phyloP scores from a whole-genome alignment of 2,113 vertebrate genomes.

The Genyomyrus donnyi region DNA sequence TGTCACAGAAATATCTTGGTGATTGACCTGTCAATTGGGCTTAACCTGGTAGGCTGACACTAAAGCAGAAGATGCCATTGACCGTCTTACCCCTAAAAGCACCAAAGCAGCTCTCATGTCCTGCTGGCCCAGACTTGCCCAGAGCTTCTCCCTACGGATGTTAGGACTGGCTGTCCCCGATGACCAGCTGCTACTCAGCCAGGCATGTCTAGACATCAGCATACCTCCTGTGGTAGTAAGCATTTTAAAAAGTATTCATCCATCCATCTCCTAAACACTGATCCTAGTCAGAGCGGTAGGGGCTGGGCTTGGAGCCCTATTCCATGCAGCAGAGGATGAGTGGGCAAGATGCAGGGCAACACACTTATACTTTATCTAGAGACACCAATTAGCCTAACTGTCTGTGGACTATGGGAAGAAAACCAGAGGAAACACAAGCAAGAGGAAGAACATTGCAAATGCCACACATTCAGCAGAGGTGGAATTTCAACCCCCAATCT shows the following conservation, averaged over 20 bases:
- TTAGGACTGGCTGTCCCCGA: conserved; percentile 21
- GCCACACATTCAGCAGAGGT: neutral
- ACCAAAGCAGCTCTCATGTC: conserved; percentile 28
- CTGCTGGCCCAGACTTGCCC: neutral
- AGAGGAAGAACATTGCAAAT: neutral
- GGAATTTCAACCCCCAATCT: neutral
- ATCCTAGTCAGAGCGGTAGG: neutral
- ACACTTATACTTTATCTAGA: neutral
- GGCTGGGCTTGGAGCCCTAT: neutral
- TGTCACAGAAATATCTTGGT: neutral
- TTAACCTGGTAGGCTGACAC: neutral
- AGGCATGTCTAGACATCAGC: conserved; percentile 56
- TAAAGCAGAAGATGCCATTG: neutral
- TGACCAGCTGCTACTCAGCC: conserved; percentile 50
- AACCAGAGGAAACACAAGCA: neutral
- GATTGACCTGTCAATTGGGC: neutral
- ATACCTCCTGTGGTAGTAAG: conserved; percentile 44
- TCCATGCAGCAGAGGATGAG: neutral
- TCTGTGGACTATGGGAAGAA: neutral
- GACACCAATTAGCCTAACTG: neutral
- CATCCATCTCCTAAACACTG: neutral
- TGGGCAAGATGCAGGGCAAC: neutral
- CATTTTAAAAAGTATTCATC: neutral
- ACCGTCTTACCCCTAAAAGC: conserved; percentile 22
- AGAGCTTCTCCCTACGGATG: conserved; percentile 19